Conservation (phyloP, 2,797 vertebrate species). For the Odontamblyopus rebecca region DNA sequence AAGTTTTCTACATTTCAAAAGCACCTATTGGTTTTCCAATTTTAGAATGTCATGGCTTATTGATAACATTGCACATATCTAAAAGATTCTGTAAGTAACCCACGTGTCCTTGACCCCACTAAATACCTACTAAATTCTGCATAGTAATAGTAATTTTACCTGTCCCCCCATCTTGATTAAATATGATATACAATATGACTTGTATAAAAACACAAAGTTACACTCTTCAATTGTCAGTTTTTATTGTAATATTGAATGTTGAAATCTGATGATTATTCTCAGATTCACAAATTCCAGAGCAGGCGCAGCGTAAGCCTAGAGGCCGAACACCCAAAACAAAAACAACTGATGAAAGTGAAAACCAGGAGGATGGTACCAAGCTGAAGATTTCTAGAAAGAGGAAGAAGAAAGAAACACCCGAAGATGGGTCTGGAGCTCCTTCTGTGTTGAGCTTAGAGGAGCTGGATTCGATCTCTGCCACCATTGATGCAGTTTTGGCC, state of each 20-base stretch:
- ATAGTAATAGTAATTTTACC: too few species aligned
- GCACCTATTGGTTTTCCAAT: too few species aligned
- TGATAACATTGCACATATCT: not conserved
- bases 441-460: slow-evolving; percentile 33
- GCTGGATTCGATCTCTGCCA: slow-evolving; percentile 60
- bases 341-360: slow-evolving; percentile 24
- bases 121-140: too few species aligned
- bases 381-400: slow-evolving; percentile 58
- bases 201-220: too few species aligned
- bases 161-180: too few species aligned
- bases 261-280: not conserved
- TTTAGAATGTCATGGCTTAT: not conserved
- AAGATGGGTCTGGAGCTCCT: slow-evolving; percentile 17
- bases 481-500: slow-evolving; percentile 65
- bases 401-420: slow-evolving; percentile 57
- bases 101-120: too few species aligned
- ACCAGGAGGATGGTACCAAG: slow-evolving; percentile 36
- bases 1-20: too few species aligned
- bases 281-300: slow-evolving; percentile 37
- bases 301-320: slow-evolving; percentile 54
- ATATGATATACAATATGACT: too few species aligned
- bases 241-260: not conserved
- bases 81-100: not conserved
- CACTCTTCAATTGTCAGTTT: not conserved
- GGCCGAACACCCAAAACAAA: slow-evolving; percentile 60